Percentiles rank a stretch among this genome's conserved stretches.
Conservation (phyloP, 2,113 vertebrate species). For the Semnornis frantzii region DNA sequence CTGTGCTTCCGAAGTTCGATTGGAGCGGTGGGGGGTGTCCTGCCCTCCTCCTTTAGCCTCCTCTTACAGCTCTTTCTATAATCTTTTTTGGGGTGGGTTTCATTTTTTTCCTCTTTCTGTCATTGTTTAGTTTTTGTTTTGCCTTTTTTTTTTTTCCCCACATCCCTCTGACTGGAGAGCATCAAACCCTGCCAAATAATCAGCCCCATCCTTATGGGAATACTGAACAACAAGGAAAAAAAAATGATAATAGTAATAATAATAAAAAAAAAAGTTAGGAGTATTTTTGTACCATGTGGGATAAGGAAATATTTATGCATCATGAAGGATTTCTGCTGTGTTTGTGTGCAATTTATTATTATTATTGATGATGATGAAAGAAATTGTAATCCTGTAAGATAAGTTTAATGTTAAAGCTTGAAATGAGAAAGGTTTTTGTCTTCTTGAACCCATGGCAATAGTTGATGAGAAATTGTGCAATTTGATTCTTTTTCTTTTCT, state of each 20-base stretch:
- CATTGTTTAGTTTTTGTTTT: too few species aligned
- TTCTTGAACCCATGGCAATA: conserved; percentile 65
- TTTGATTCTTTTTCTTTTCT: conserved; percentile 22
- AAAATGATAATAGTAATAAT: background rate
- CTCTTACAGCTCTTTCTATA: background rate
- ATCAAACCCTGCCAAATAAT: conserved; percentile 63
- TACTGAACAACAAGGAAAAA: conserved; percentile 67
- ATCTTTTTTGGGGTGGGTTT: background rate
- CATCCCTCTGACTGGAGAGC: conserved; percentile 59
- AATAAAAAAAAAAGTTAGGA: conserved; percentile 50
- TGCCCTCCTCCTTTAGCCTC: conserved; percentile 18
- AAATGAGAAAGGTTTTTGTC: conserved; percentile 61
- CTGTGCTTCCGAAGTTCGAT: conserved; percentile 2
- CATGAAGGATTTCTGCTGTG: conserved; percentile 80
- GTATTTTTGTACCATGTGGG: conserved; percentile 87
- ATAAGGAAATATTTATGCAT: conserved; percentile 88
- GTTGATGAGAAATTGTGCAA: conserved; percentile 76
- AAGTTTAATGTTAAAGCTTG: conserved; percentile 78
- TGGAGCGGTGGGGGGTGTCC: background rate
- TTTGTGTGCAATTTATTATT: conserved; percentile 82
- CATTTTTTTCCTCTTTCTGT: background rate
- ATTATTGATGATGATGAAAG: conserved; percentile 65
- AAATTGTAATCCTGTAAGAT: conserved; percentile 79
- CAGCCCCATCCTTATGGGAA: conserved; percentile 71
- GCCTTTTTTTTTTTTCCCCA: background rate